Evolutionary conservation across 2,113 vertebrate species (phyloP).

Genomic region (Micromys minutus): DNA sequence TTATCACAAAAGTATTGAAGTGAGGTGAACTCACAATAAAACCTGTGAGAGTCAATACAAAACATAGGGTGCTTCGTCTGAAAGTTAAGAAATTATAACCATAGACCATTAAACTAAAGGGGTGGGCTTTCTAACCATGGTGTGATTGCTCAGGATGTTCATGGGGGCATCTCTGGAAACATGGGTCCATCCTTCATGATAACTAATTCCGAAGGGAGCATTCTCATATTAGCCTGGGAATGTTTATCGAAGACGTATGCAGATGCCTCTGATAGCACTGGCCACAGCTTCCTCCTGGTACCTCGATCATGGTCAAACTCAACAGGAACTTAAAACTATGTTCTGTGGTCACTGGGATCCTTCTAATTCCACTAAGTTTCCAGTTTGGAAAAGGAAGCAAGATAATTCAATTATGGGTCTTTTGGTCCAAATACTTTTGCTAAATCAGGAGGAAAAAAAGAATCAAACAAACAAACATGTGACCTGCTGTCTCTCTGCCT

Average conservation of each 20-base stretch:
- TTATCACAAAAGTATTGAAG: background rate
- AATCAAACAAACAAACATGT: background rate
- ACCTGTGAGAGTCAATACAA: background rate
- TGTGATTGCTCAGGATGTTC: no score
- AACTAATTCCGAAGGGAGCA: background rate
- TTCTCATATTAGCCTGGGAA: background rate
- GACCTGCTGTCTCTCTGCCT: background rate
- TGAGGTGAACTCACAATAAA: background rate
- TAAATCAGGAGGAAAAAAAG: slow-evolving; percentile 10
- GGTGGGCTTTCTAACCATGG: accelerated
- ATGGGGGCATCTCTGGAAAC: background rate
- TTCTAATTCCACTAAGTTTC: slow-evolving; percentile 56
- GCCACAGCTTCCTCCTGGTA: background rate
- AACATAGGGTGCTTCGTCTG: background rate
- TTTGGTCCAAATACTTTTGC: slow-evolving; percentile 65
- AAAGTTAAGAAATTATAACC: background rate
- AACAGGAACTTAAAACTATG: background rate
- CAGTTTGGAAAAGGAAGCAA: slow-evolving; percentile 45
- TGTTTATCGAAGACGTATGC: background rate
- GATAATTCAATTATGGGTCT: slow-evolving; percentile 38
- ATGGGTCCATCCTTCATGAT: accelerated
- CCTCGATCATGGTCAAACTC: background rate
- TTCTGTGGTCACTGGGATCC: slow-evolving; percentile 22
- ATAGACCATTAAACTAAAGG: background rate
- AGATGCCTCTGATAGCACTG: accelerated